Evolutionary conservation across 2,797 vertebrate genomes (phyloP), one percentile per base, ranked within the genome.

Genomic region (Chromis chromis): DNA sequence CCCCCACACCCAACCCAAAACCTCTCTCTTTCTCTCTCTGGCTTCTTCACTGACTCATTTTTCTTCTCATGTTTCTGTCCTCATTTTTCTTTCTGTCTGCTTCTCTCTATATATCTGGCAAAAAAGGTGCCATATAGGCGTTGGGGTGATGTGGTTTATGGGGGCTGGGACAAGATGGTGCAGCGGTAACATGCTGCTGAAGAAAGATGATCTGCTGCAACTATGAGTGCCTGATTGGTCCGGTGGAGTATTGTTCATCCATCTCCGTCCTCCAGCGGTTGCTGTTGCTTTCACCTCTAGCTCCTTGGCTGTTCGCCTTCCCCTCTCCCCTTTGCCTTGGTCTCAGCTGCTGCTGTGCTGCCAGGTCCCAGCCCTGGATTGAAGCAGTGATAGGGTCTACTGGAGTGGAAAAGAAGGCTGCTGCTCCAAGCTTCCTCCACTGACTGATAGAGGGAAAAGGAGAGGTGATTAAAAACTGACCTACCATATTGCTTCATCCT

Each of bases 161-260:
- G 63, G 77, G 63, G 70, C 8, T 42, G 78, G 64, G 76, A 74
- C 1, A n/a, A 68, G 46, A 57, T 53, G 69, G 50, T 72, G 83
- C 48, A 66, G 74, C 64, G 62, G 39, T 74, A 84, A 66, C 56
- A 6, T 57, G 72, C 74, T 57, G 24, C 81, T 76, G 69, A 73
- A 85, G 91, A 92, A 91, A 93, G 90, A 91, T 90, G 92, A 92
- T 93, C 91, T 85, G 78, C 84, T 81, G 83, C 78, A 72, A 78
- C 81, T 82, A 70, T 14, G 56, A 87, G 82, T 71, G 66, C 52
- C 86, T 86, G 89, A 93, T 93, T 92, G 92, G 94, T 94, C 86
- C 81, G 39, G 62, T 50, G 70, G 83, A 78, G 86, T 65, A 54
- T 69, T 48, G 79, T 74, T 89, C 88, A 93, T 94, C 89, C 72